Conservation (phyloP, 2,888 invertebrate species). For the Lomographa bimaculata region DNA sequence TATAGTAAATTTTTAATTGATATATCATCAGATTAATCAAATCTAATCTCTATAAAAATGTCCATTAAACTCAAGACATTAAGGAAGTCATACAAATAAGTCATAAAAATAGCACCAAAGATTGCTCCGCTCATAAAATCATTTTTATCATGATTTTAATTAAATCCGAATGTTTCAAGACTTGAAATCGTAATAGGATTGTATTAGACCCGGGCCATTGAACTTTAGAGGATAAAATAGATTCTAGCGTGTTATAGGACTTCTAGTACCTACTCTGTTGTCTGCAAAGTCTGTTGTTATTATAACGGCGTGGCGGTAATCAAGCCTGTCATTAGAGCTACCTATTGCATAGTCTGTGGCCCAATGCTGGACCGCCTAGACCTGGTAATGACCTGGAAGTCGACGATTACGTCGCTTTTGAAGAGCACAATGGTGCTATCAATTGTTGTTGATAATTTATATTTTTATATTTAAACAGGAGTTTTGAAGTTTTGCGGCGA, state of each 20-base stretch:
- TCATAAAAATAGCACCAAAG: too few relatives aligned
- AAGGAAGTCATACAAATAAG: too few relatives aligned
- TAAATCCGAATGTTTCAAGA: background rate
- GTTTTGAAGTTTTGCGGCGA: too few relatives aligned
- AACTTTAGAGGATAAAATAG: conserved; percentile 9
- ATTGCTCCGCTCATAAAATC: conserved; percentile 2
- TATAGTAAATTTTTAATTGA: too few relatives aligned
- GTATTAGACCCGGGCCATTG: conserved; percentile 5
- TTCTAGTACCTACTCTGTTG: too few relatives aligned
- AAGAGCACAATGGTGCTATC: conserved; percentile 16
- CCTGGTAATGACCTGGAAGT: conserved; percentile 15
- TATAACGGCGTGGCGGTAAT: conserved; percentile 2
- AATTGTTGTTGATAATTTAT: conserved; percentile 12
- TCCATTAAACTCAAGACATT: too few relatives aligned
- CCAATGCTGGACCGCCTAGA: conserved; percentile 5
- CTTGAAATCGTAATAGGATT: conserved; percentile 5
- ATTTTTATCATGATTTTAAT: conserved; percentile 14
- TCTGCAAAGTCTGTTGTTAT: conserved; percentile 2
- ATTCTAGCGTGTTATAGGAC: too few relatives aligned
- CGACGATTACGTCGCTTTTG: conserved; percentile 14
- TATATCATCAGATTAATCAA: too few relatives aligned
- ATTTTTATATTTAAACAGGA: background rate
- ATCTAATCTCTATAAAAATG: too few relatives aligned
- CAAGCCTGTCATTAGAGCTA: conserved; percentile 31
- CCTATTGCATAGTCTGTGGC: too few relatives aligned